Base-by-base conservation (phyloP, 2,797 vertebrate species). In the Microctenopoma stevenorrisi region DNA sequence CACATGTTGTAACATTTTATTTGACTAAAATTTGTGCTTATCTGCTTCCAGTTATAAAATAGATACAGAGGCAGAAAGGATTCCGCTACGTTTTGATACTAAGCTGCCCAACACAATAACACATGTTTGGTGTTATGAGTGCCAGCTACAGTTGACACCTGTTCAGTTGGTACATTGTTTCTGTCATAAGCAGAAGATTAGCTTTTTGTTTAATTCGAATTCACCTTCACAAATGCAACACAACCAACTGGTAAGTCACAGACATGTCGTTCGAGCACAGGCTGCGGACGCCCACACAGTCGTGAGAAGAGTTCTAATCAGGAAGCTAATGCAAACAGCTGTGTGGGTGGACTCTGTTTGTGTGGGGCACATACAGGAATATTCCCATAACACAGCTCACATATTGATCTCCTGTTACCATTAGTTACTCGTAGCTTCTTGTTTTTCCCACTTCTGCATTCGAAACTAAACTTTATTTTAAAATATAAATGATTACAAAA, bases 291-390 rank as follows among this genome's bases (percentile, higher is more conserved):
- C 66, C 62, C 37, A 70, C 69, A 16, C 42, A 43, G 46, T 26
- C 62, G 33, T 16, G 61, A 72, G 48, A 70, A 62, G 38, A 68
- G 12, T 33, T 62, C 49, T 56, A 40, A 56, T 64, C 55, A 58
- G 55, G 26, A 57, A 43, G 51, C 35, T 28, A 67, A 64, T 53
- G 40, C 57, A 72, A 56, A 67, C 38, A 46, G 49, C 51, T 61
- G 62, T 35, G 80, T 79, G 69, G 74, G 68, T 53, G 59, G 66
- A 74, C 54, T 46, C 40, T 67, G 50, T 57, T 46, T 77, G 33
- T 26, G 61, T n/a, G 16, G 68, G 51, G 50, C 64, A 74, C 15
- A 54, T 16, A 35, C 46, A 65, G 64, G 58, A 51, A 57, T 68
- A 66, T 74, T 78, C 61, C n/a, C 49, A 77, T 56, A 72, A 46